Percentiles rank a stretch among this genome's conserved stretches.
Evolutionary conservation across 2,888 invertebrate genomes (phyloP).

Genomic region (Caradrina clavipalpis): DNA sequence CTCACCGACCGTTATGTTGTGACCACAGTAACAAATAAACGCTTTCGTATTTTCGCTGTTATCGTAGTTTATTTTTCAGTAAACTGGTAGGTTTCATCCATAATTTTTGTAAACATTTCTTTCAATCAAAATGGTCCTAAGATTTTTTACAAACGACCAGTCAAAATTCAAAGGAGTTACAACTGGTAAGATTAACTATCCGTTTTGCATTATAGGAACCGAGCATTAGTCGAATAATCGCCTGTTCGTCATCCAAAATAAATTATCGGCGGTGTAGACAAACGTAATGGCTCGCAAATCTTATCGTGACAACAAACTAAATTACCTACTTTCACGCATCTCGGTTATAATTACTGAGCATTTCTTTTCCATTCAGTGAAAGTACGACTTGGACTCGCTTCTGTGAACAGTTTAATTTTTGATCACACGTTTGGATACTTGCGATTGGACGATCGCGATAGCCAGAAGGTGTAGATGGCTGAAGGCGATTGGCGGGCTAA

Average conservation of each 20-base stretch:
- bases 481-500: no score
- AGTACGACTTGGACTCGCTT: slow-evolving; percentile 73
- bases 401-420: slow-evolving; percentile 72
- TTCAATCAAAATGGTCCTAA: no score
- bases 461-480: slow-evolving; percentile 2
- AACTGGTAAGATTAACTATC: no score
- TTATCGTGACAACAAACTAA: slow-evolving; percentile 66
- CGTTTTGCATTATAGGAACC: no score
- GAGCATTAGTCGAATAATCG: slow-evolving; percentile 21
- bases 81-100: no score
- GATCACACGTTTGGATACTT: slow-evolving; percentile 49
- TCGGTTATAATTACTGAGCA: slow-evolving; percentile 74
- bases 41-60: no score
- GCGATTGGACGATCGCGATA: background rate
- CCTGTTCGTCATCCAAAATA: slow-evolving; percentile 52
- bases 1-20: no score
- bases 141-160: no score
- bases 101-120: no score
- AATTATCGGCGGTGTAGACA: slow-evolving; percentile 54
- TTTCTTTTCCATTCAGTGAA: slow-evolving; percentile 77
- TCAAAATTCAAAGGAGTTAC: no score
- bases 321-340: slow-evolving; percentile 77
- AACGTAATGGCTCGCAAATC: slow-evolving; percentile 61
- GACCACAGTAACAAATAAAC: no score
- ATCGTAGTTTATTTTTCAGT: no score